Percentiles rank a stretch among this genome's conserved stretches.
phyloP scores from a whole-genome alignment of 1,140 invertebrate genomes.

The Eurosta solidaginis region DNA sequence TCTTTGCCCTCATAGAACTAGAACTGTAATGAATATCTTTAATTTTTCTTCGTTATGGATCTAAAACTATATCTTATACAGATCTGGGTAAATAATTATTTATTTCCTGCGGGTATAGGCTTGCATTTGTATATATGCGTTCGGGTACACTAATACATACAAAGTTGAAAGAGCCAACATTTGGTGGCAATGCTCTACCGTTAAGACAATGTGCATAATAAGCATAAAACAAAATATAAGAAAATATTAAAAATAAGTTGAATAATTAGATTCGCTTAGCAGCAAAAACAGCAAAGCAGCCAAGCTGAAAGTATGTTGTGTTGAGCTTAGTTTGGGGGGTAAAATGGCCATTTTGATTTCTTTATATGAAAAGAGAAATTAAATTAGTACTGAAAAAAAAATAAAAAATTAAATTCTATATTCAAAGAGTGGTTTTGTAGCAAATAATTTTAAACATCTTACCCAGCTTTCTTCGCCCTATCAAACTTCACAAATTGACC shows the following conservation, averaged over 20 bases:
- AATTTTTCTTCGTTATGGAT: too few species aligned
- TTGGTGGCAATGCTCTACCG: background rate
- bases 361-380: background rate
- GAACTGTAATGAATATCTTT: too few species aligned
- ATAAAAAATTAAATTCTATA: background rate
- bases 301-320: background rate
- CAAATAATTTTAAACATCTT: background rate
- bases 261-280: constrained; percentile 12
- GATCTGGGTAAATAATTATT: too few species aligned
- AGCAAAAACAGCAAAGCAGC: background rate
- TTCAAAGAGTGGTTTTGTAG: background rate
- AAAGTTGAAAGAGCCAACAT: background rate
- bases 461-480: background rate
- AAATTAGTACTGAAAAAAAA: background rate
- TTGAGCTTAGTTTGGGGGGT: too few species aligned
- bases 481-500: background rate
- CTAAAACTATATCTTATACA: too few species aligned
- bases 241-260: background rate
- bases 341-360: background rate
- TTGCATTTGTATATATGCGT: too few species aligned
- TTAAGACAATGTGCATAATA: background rate
- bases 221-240: background rate
- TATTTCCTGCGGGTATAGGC: too few species aligned
- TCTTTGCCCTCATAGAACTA: too few species aligned
- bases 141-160: too few species aligned